Base-by-base conservation (phyloP, 2,797 vertebrate genomes). In the Notoglanidium macrostoma region DNA sequence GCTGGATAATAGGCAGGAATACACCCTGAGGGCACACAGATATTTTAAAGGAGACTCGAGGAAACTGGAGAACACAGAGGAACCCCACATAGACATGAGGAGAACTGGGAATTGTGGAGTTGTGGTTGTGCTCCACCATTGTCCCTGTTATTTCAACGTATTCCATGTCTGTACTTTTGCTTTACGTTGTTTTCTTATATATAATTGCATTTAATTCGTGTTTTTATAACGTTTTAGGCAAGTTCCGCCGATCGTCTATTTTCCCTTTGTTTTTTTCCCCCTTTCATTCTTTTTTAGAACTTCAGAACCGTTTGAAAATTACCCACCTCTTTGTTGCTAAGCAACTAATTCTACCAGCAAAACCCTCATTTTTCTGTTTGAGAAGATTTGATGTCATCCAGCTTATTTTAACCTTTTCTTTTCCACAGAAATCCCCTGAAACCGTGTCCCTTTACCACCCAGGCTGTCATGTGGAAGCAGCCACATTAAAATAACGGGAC, bases 261-360 rank as follows among this genome's bases (percentile, higher is more conserved):
- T 54, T 46, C 12, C 17, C 15, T 9, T 67, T 29, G 0, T 19
- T 15, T 49, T 15, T 46, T 4, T 49, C 10, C 1, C 11, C 44
- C 46, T 3, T 44, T 76, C 35, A 35, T 74, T 23, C 23, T 2
- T 55, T 54, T 54, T 55, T 17, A 54, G n/a, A 85, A 87, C 72
- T 88, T 88, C 83, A 49, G 49, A 70, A 61, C 40, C 70, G 8
- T 74, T 74, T 74, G 72, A 74, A 74, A 51, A 49, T 74, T n/a
- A 51, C 77, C 84, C 76, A 74, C 73, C 73, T 87, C 74, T 79
- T 82, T 89, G 89, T 90, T 90, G 88, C 89, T 81, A 84, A 86
- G 89, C 86, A 87, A 90, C 88, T 61, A 23, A 83, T 84, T 86
- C 84, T 23, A 35, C 68, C 67, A 19, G 44, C 51, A 63, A 61